Conservation (phyloP, 1,140 invertebrate species). For the Hycleus cichorii region DNA sequence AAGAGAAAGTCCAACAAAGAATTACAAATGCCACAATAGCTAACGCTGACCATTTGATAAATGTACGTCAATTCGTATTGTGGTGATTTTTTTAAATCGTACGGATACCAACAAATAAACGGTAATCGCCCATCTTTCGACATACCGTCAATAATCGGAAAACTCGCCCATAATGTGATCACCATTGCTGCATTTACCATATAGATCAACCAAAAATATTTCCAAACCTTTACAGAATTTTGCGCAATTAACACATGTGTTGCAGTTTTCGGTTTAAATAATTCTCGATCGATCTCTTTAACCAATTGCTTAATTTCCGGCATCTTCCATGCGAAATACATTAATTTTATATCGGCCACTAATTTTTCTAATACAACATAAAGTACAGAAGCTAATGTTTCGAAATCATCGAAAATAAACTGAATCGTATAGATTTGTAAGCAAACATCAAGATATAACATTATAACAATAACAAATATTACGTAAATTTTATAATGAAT, state of each 20-base stretch:
- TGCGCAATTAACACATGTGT: not conserved
- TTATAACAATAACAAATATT: not conserved
- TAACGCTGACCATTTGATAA: not conserved
- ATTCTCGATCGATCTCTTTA: not conserved
- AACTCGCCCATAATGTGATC: not conserved
- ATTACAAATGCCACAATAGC: not conserved
- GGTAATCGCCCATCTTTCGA: not conserved
- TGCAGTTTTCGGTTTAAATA: not conserved
- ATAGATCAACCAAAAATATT: too few relatives aligned
- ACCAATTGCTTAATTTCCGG: not conserved
- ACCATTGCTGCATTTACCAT: too few relatives aligned
- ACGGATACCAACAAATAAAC: slow-evolving; percentile 2
- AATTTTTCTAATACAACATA: not conserved
- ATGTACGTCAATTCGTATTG: slow-evolving; percentile 1
- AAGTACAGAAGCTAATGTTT: not conserved
- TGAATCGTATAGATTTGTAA: slow-evolving; percentile 3
- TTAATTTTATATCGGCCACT: not conserved
- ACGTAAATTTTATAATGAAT: not conserved
- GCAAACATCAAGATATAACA: not conserved
- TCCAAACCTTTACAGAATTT: too few relatives aligned
- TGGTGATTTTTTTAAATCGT: not conserved
- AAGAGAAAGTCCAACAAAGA: not conserved
- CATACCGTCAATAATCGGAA: not conserved
- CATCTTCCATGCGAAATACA: not conserved
- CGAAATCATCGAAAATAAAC: not conserved